A percentile compares a stretch with the other conserved stretches of the same genome.
These are phyloP conservation scores for Xestia ashworthii DNA, from an alignment of 2,888 invertebrate genomes.

Conservation along the genomic window DNA sequence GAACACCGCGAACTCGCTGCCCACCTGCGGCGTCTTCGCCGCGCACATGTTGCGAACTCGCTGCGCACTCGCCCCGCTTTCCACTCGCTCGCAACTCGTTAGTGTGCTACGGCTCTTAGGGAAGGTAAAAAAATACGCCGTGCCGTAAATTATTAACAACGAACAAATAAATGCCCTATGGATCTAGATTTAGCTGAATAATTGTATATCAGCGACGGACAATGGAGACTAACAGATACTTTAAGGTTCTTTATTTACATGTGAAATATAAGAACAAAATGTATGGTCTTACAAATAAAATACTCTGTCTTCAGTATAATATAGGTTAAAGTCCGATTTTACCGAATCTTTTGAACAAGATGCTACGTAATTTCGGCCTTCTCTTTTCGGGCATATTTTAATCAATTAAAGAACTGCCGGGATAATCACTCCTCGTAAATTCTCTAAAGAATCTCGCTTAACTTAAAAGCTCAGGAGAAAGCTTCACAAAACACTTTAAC, in stretches of 20 bases:
- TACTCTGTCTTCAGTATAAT: too few species aligned
- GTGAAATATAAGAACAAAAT: too few species aligned
- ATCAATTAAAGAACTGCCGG: not conserved
- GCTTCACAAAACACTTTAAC: conserved; percentile 10
- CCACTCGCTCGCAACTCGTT: too few species aligned
- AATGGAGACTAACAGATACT: not conserved
- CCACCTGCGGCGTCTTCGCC: too few species aligned
- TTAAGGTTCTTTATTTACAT: not conserved
- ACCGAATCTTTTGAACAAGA: too few species aligned
- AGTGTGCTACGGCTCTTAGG: not conserved
- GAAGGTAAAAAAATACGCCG: not conserved
- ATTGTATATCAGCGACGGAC: not conserved
- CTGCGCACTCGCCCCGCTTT: too few species aligned
- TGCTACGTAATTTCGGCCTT: not conserved
- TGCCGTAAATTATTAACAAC: not conserved
- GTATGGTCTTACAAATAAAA: too few species aligned
- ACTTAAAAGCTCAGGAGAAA: conserved; percentile 7
- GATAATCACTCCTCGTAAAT: conserved; percentile 15
- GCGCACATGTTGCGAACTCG: too few species aligned
- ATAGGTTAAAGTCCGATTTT: too few species aligned
- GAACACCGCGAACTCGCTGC: too few species aligned
- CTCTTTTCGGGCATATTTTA: too few species aligned
- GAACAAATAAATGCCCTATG: not conserved
- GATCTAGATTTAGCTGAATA: not conserved
- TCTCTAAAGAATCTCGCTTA: not conserved